Base-by-base conservation (phyloP, 1,140 invertebrate species). In the Lasaia peninsularis region DNA sequence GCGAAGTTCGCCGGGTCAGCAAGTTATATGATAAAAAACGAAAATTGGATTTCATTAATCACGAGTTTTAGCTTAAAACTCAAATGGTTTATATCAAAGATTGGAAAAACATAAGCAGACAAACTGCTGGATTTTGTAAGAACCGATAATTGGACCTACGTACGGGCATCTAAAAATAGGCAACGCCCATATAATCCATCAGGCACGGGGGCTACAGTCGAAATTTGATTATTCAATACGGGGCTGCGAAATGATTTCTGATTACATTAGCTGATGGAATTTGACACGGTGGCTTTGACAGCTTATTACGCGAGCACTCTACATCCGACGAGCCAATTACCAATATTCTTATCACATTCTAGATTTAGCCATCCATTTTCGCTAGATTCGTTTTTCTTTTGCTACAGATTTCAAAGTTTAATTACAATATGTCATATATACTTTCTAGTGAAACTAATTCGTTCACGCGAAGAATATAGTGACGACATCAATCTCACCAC, bases 241-340 rank as follows among this genome's bases (percentile, higher is more conserved):
- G 16, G 18, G 18, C 37, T 44, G 37, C 37, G 37, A 44, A 44
- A 44, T 44, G 37, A 44, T 44, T 44, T 44, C 12, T 44, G 37
- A 44, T 44, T 44, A 20, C 37, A 44, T 44, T 44, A 44, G 8
- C 12, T 44, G 37, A 44, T 44, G 37, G 37, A 44, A 44, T 44
- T 44, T 44, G 18, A 20, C 37, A 44, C 37, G 37, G 37, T 20
- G 37, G 37, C 16, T 44, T 44, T 44, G 37, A 44, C 37, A 44
- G 37, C 37, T 44, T 11, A 44, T 44, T 44, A 44, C 37, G 37
- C 18, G 9, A 20, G 37, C 37, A 44, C 37, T 44, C 37, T 10
- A 11, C 8, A 44, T 20, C 18, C 7, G 9, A 10, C 18, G 18
- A 44, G 37, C 37, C 37, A 44, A 44, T 44, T 44, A 44, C 37